These are phyloP conservation scores for Felis chaus DNA, from an alignment of 2,113 vertebrate genomes.

Conservation along the genomic window DNA sequence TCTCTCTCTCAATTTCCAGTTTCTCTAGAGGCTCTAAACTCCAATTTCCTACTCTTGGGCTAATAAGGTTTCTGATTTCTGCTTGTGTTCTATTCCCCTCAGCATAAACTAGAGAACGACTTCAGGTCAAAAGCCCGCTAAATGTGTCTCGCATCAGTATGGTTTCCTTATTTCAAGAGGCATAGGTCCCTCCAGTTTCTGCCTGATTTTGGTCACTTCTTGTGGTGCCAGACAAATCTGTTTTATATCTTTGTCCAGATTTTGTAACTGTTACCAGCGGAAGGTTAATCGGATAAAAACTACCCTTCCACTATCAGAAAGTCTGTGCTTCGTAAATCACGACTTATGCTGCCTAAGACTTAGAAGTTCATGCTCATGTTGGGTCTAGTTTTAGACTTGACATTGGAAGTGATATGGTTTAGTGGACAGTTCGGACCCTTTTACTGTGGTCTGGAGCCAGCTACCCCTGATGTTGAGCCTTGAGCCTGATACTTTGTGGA, in stretches of 20 bases:
- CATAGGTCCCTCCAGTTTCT: background rate
- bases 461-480: background rate
- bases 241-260: background rate
- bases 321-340: background rate
- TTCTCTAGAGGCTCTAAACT: background rate
- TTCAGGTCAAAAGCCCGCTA: background rate
- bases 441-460: background rate
- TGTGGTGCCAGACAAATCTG: background rate
- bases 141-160: background rate
- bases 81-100: background rate
- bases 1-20: background rate
- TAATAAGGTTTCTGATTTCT: background rate
- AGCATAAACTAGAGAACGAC: background rate
- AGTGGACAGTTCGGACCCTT: background rate
- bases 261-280: background rate
- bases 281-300: background rate
- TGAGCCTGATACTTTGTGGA: background rate
- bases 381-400: background rate
- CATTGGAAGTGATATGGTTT: background rate
- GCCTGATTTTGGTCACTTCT: background rate
- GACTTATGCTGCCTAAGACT: background rate
- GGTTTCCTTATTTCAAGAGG: background rate
- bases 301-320: background rate
- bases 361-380: background rate
- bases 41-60: background rate